Conservation (phyloP, 2,888 invertebrate species). For the Falcaria lacertinaria region DNA sequence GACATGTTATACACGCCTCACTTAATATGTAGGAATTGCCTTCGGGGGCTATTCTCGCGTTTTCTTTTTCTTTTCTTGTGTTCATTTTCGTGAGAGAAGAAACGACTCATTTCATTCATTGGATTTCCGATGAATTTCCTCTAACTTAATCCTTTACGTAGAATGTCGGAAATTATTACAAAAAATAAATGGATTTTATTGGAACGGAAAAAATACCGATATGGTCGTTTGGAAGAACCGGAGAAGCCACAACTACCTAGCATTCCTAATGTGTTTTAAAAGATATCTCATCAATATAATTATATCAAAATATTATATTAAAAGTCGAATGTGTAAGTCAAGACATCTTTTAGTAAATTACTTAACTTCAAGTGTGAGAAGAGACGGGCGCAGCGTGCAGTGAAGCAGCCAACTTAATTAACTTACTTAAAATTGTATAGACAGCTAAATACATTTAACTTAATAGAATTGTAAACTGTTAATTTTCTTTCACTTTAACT, state of each 20-base stretch:
- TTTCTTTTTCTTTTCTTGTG: constrained; percentile 37
- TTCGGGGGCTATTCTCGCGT: constrained; percentile 35
- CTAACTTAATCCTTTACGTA: neutral
- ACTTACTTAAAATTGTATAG: constrained; percentile 36
- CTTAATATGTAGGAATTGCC: constrained; percentile 63
- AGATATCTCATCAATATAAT: no score
- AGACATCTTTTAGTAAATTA: constrained; percentile 38
- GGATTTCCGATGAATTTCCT: neutral
- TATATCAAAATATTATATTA: no score
- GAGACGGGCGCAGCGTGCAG: constrained; percentile 17
- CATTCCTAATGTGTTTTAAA: no score
- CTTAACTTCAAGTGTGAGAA: constrained; percentile 15
- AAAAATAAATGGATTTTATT: no score
- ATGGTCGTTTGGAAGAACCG: no score
- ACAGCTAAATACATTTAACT: no score
- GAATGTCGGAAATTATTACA: neutral
- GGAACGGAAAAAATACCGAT: no score
- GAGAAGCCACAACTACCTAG: no score
- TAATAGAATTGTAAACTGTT: no score
- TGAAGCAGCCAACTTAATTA: constrained; percentile 45
- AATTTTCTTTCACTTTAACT: no score
- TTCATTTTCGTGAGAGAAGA: constrained; percentile 24
- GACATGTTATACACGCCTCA: constrained; percentile 70
- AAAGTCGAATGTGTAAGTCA: constrained; percentile 4
- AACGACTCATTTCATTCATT: neutral